Evolutionary conservation across 2,113 vertebrate species (phyloP).

Genomic region (Isichthys henryi): DNA sequence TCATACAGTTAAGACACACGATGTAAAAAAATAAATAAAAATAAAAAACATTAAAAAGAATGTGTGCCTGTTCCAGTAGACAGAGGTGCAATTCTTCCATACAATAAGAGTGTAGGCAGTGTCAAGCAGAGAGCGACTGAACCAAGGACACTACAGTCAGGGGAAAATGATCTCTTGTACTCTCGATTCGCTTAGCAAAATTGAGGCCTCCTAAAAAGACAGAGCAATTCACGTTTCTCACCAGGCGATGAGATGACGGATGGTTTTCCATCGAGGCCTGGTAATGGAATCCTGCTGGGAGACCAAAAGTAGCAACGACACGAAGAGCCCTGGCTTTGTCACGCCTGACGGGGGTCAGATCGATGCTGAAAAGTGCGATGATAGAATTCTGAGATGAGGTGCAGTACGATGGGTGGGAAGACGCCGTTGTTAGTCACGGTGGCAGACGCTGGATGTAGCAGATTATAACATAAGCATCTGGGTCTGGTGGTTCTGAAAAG

Average conservation of each 20-base stretch:
- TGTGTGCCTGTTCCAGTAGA: neutral
- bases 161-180: neutral
- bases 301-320: neutral
- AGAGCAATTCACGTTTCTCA: neutral
- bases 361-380: neutral
- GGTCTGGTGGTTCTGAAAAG: neutral
- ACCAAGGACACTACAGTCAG: neutral
- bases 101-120: neutral
- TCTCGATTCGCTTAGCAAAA: constrained; percentile 2
- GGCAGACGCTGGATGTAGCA: neutral
- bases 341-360: neutral
- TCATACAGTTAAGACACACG: neutral
- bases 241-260: neutral
- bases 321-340: neutral
- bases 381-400: neutral
- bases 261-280: neutral
- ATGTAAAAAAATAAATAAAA: neutral
- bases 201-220: neutral
- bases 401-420: neutral
- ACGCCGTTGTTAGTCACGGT: neutral
- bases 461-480: neutral
- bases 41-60: neutral
- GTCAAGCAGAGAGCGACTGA: neutral
- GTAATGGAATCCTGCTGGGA: neutral
- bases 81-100: neutral